Evolutionary conservation across 37 sponge, comb jelly and placozoan species (phyloP).

Genomic region (Agelas oroides): DNA sequence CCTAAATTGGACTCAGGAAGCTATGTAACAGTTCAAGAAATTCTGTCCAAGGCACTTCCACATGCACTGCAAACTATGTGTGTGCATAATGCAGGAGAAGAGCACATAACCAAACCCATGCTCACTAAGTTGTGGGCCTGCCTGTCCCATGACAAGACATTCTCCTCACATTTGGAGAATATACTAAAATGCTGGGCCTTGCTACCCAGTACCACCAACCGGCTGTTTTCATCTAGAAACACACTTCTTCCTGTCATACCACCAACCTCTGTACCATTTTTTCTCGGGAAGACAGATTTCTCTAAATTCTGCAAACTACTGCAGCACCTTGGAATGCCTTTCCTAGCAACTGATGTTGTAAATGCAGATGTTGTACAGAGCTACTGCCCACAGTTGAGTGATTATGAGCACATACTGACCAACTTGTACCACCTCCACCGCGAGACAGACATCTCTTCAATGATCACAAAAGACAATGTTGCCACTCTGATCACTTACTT

Average conservation of each 20-base stretch:
- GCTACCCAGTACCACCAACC: conserved; percentile 24
- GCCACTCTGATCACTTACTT: conserved; percentile 34
- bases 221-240: conserved; percentile 23
- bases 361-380: not conserved
- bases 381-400: conserved; percentile 26
- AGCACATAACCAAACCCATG: not conserved
- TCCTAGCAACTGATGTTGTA: conserved; percentile 23
- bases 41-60: conserved; percentile 13
- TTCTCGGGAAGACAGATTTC: not conserved
- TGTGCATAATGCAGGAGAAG: not conserved
- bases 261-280: not conserved
- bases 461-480: not conserved
- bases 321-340: conserved; percentile 22
- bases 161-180: not conserved
- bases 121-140: conserved; percentile 30
- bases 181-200: conserved; percentile 39
- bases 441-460: not conserved
- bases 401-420: conserved; percentile 9
- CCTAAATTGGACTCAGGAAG: not conserved
- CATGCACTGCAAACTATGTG: not conserved
- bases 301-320: not conserved
- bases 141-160: conserved; percentile 13
- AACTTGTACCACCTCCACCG: conserved; percentile 11
- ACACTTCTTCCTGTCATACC: conserved; percentile 10
- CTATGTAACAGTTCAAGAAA: not conserved